Evolutionary conservation across 2,888 invertebrate species (phyloP), one percentile per base, ranked within the genome.

Genomic region (Tetheella fluctuosa): DNA sequence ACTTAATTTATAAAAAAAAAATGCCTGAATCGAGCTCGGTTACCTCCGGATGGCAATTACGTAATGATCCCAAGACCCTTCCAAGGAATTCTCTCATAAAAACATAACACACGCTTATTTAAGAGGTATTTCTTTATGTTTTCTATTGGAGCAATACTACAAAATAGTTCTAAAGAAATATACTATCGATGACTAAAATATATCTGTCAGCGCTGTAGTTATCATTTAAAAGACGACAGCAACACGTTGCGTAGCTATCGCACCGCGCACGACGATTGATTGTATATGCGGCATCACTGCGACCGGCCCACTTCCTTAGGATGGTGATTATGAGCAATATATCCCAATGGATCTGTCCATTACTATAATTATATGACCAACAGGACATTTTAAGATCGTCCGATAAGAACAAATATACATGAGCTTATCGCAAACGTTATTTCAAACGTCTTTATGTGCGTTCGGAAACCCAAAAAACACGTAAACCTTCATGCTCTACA

Each of bases 401-500:
- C 39, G 39, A 39, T 39, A 56, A 34, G n/a, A 20, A 48, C 10
- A 48, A 20, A 48, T 20, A 48, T 48, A 67, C 60, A 53, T 58
- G 63, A 59, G 64, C 69, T 63, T 48, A 48, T 48, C 10, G 48
- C 17, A 48, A 48, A 20, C 12, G n/a, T 39, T 10, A 1, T 48
- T 48, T 5, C 2, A 10, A 48, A 5, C 1, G 2, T n/a, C 15
- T 10, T 48, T 48, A 48, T 48, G 20, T 48, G 1, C 20, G 48
- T 48, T 20, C 20, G 17, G 17, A 20, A 48, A 62, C 64, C 69
- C 71, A 74, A 71, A 72, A 77, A 70, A 70, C 64, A 63, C 65
- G 61, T 69, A 64, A 59, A 65, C 68, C 78, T 75, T 75, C 60
- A 71, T 73, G 76, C 57, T 70, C 71, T 69, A 81, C 80, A 83